Base-by-base conservation (phyloP, 2,888 invertebrate species). In the Hartigia nigra region DNA sequence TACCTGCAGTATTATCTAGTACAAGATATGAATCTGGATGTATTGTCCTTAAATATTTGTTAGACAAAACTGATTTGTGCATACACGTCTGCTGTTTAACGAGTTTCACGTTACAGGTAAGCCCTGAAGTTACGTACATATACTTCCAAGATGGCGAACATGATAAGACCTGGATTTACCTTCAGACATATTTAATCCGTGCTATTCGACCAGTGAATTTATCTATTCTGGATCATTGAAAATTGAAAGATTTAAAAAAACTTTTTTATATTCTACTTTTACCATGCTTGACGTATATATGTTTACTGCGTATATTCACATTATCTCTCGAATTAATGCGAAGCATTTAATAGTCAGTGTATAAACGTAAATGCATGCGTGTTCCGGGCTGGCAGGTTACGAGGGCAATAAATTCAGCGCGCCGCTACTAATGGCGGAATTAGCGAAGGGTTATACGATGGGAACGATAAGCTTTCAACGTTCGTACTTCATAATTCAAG, bases 381-480 rank as follows among this genome's bases (percentile, higher is more conserved):
- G 55, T 55, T 55, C 9, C 55, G 23, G 55, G 55, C 55, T 34
- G 72, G 72, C 72, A 72, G 72, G 72, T 72, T 72, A 72, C 72
- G 72, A 72, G 72, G 12, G 72, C 31, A 31, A 72, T 72, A 72
- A 72, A 72, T 72, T 72, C 32, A 31, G 31, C 32, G 72, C 23
- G 72, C 31, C 12, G 72, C 72, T 32, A 34, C 31, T 34, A 34
- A 72, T 72, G 72, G 31, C 31, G 72, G 72, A 72, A 72, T 72
- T 72, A 34, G 72, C 72, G 72, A 72, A 72, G 72, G 70, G 72
- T 72, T 72, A 72, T 32, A 72, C 31, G 72, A 34, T 34, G 72
- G 12, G 72, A 12, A 31, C 34, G 72, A 72, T 72, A 72, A 72
- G 72, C 72, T 72, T 72, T 72, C 72, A 72, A 12, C 72, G 9